These are phyloP conservation scores for Aphelenchoides avenae DNA, from an alignment of 1,140 invertebrate genomes.

Conservation along the genomic window DNA sequence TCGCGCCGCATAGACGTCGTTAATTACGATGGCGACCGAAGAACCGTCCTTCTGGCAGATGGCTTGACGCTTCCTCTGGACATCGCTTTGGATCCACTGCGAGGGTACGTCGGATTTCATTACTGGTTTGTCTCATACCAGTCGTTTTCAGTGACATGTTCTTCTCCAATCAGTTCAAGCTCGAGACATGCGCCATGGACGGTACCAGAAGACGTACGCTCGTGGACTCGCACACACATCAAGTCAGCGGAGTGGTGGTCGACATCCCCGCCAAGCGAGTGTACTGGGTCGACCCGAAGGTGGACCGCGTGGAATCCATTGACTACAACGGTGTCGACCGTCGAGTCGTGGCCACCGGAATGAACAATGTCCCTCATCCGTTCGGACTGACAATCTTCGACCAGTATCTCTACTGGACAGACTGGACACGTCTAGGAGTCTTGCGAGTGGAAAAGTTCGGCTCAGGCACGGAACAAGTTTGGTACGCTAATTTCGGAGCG, in stretches of 20 bases:
- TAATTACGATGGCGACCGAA: constrained; percentile 74
- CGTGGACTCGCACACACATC: constrained; percentile 56
- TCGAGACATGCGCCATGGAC: constrained; percentile 54
- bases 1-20: constrained; percentile 88
- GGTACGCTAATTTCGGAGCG: constrained; percentile 19
- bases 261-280: constrained; percentile 60
- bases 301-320: constrained; percentile 65
- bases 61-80: constrained; percentile 85
- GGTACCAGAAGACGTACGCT: constrained; percentile 47
- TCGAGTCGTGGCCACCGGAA: constrained; percentile 50
- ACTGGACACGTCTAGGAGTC: constrained; percentile 87
- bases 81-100: constrained; percentile 81
- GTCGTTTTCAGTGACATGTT: constrained; percentile 57
- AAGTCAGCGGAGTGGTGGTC: constrained; percentile 54
- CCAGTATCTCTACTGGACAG: constrained; percentile 82
- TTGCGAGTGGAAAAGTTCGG: constrained; percentile 81
- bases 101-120: constrained; percentile 66
- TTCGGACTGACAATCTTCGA: constrained; percentile 58
- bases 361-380: constrained; percentile 55
- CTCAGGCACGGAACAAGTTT: constrained; percentile 44
- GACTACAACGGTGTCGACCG: constrained; percentile 63
- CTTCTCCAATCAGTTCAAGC: constrained; percentile 58
- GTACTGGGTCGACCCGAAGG: constrained; percentile 68
- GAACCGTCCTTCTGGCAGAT: constrained; percentile 81
- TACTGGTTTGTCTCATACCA: constrained; percentile 7